Base-by-base conservation (phyloP, 2,888 invertebrate genomes). In the Oscheius sp. region DNA sequence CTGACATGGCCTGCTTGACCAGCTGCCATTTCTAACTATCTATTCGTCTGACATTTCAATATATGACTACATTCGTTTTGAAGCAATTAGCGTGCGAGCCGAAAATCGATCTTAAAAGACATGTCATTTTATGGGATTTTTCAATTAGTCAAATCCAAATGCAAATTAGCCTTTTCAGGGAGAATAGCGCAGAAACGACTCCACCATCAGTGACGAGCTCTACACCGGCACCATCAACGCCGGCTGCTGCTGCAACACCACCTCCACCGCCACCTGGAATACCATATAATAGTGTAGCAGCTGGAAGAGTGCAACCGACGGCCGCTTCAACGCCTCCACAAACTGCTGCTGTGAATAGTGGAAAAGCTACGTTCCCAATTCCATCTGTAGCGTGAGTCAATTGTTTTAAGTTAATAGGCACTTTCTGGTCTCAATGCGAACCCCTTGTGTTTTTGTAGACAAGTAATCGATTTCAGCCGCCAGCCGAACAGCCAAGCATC, bases 251-350 rank as follows among this genome's bases (percentile, higher is more conserved):
- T 48, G 75, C 79, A 17, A 74, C 82, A 6, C 78, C 81, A 15
- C 79, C 80, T 2, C 75, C 83, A 10, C 77, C 82, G 37, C 77
- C 82, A 8, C 83, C 83, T 15, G 78, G 77, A n/a, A 82, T 83
- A 55, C 82, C 84, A 1, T 84, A 85, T 70, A 84, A 85, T 64
- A 80, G 83, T 2, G 79, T 85, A 4, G 84, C 82, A 1, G 84
- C 84, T 17, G 83, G 83, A 23, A 23, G 68, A 33, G 68, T 61
- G 34, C 42, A 37, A 17, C 46, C 61, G 5, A 53, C 68, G 1
- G 61, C 68, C 20, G 20, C 67, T 10, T 25, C 68, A n/a, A 50
- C 68, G 10, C 68, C 68, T 17, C 61, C 68, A n/a, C 39, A 39
- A 20, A 46, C 58, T n/a, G 45, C 66, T 1, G 31, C 53, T 12